Base-by-base conservation (phyloP, 2,888 invertebrate genomes). In the Heliconius erato region DNA sequence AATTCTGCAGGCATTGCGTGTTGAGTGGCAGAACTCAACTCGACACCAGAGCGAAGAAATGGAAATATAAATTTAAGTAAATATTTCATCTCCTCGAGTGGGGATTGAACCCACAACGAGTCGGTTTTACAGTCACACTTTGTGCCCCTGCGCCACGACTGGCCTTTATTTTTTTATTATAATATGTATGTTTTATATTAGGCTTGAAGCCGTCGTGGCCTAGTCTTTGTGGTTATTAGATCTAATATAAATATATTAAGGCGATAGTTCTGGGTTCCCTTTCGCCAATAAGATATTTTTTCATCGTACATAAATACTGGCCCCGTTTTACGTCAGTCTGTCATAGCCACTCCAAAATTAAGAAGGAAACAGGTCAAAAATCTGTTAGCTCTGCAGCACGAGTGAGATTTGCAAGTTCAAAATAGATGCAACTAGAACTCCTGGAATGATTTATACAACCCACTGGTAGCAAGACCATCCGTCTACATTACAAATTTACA, bases 401-500 rank as follows among this genome's bases (percentile, higher is more conserved):
- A n/a, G 54, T 40, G 28, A 78, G 67, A 49, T 78, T 78, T 78
- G 40, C 26, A 26, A 65, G 67, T 40, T 67, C 40, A 44, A 67
- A 67, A 76, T 63, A 63, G 76, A 63, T 40, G n/a, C 59, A 67
- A 44, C 40, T 40, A 40, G 40, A 40, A 40, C 32, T 65, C 35
- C 49, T 16, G 32, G 67, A n/a, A 76, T 77, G 63, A 82, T 82
- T 82, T 80, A 77, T 82, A 77, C 71, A 49, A 40, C 35, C 44
- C 49, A n/a, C n/a, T 65, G 63, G 79, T 69, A 79, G 65, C 59
- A 68, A 74, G 16, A 79, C 72, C 84, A 86, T 85, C 85, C 79
- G 84, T 84, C 83, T 84, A 79, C 84, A 85, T 87, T 89, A 87
- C 86, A 80, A 88, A 89, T 88, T 89, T 85, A 85, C 87, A 87